Evolutionary conservation across 2,113 vertebrate species (phyloP), one percentile per base, ranked within the genome.

Genomic region (Gnathochromis pfefferi): DNA sequence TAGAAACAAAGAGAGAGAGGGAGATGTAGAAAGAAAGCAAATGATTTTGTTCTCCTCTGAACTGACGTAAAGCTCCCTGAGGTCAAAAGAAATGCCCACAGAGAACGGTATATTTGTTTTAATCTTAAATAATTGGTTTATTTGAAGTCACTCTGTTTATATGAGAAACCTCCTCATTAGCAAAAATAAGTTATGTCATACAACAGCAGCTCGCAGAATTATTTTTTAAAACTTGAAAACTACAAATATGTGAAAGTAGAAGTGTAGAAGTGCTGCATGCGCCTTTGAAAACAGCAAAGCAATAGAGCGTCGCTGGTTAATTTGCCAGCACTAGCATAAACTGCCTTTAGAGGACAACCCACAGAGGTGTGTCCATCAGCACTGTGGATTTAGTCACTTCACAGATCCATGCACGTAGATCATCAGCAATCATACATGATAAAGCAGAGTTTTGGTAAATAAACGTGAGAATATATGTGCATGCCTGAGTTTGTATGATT

Each of bases 1-100:
- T 23, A 86, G 65, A 58, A 31, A 81, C 6, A 84, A 55, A 88
- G 58, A 82, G 70, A 78, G 42, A 78, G 42, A 75, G 40, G 23
- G 5, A 65, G 9, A 8, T 49, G 42, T n/a, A 35, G 40, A 53
- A n/a, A 80, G 26, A 42, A 53, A 57, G 35, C 23, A 6, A 51
- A 42, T 23, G 6, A 70, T 70, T 54, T 83, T 40, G 4, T 83
- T 70, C 31, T 68, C 9, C 23, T n/a, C 70, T 31, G 28, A 45
- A 83, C 13, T 31, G 31, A 63, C 1, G n/a, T 35, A 26, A 26
- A 12, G n/a, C 58, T 65, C 9, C 81, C 81, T 6, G 14, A 83
- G 81, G 60, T 65, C 60, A 68, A 13, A 38, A 17, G 7, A 60
- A 82, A 63, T 12, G 11, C 35, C 28, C 21, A 33, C 42, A 49